phyloP scores from a whole-genome alignment of 35 echinoderm and acorn worm genomes.

The Amphiura filiformis region DNA sequence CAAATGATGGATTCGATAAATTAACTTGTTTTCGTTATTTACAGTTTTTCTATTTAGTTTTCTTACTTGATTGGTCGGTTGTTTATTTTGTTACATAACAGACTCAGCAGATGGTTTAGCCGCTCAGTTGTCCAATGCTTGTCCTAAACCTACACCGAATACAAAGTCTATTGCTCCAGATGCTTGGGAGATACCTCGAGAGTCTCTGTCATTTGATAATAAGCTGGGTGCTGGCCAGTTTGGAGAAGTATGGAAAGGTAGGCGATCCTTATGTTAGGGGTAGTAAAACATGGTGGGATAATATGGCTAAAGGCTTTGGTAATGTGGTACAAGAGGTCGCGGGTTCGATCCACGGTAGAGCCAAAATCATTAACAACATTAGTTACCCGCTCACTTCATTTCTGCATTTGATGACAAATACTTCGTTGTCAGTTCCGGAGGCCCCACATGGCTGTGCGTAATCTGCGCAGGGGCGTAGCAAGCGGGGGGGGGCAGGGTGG shows the following conservation, averaged over 20 bases:
- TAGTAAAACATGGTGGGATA: too few relatives aligned
- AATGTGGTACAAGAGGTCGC: too few relatives aligned
- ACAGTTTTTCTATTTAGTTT: neutral
- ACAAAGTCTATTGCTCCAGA: conserved; percentile 4
- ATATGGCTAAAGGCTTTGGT: too few relatives aligned
- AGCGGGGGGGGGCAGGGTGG: too few relatives aligned
- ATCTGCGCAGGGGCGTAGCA: too few relatives aligned
- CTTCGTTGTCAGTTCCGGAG: too few relatives aligned
- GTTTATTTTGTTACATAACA: neutral
- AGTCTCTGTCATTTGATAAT: conserved; percentile 63
- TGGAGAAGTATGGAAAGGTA: conserved; percentile 95
- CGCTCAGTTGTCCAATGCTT: conserved; percentile 33
- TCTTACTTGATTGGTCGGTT: neutral
- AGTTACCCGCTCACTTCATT: too few relatives aligned
- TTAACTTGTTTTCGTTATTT: neutral
- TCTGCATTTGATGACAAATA: too few relatives aligned
- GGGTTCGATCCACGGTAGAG: too few relatives aligned
- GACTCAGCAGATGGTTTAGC: conserved; percentile 66
- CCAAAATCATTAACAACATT: too few relatives aligned
- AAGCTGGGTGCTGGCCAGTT: conserved; percentile 82
- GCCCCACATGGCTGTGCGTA: too few relatives aligned
- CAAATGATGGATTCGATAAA: neutral
- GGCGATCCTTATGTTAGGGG: too few relatives aligned
- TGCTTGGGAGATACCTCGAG: conserved; percentile 87
- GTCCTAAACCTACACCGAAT: conserved; percentile 21